Percentiles rank a stretch among this genome's conserved stretches.
These are phyloP conservation scores for Drosophila asahinai DNA, from an alignment of 1,140 invertebrate genomes.

Conservation along the genomic window DNA sequence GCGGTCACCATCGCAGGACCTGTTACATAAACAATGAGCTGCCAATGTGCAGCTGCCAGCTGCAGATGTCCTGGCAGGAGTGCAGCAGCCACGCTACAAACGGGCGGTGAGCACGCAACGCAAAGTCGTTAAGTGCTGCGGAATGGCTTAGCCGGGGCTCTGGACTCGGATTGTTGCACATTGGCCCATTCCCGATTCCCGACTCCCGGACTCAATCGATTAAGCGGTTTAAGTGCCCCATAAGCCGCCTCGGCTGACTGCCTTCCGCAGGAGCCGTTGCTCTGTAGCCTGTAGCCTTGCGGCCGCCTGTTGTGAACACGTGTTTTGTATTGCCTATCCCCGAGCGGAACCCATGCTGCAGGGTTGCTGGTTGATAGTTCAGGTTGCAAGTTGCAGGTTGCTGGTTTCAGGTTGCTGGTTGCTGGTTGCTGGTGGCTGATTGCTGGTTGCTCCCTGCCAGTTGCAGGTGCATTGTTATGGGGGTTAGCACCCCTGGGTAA, in stretches of 20 bases:
- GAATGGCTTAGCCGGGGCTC: constrained; percentile 51
- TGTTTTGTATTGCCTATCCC: constrained; percentile 55
- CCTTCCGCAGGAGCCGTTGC: constrained; percentile 2
- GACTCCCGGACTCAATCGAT: constrained; percentile 52
- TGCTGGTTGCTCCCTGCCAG: constrained; percentile 8
- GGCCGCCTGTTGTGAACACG: constrained; percentile 48
- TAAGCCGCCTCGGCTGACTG: constrained; percentile 48
- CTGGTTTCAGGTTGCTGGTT: constrained; percentile 7
- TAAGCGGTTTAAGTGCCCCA: constrained; percentile 72
- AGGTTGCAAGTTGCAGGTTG: constrained; percentile 3
- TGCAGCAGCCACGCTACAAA: constrained; percentile 36
- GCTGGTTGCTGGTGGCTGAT: constrained; percentile 5
- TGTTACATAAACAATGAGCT: constrained; percentile 59
- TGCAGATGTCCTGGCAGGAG: constrained; percentile 54
- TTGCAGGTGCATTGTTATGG: constrained; percentile 54
- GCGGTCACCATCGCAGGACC: constrained; percentile 33
- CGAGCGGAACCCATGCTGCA: constrained; percentile 19
- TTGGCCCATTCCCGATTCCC: constrained; percentile 15
- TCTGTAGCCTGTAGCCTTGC: constrained; percentile 12
- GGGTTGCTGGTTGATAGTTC: constrained; percentile 6
- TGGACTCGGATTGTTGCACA: constrained; percentile 37
- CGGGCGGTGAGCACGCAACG: constrained; percentile 56
- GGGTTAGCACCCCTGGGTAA: constrained; percentile 38
- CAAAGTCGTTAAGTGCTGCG: constrained; percentile 69
- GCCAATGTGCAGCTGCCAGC: constrained; percentile 45